Base-by-base conservation (phyloP, 2,888 invertebrate species). In the Geotrupes spiniger region DNA sequence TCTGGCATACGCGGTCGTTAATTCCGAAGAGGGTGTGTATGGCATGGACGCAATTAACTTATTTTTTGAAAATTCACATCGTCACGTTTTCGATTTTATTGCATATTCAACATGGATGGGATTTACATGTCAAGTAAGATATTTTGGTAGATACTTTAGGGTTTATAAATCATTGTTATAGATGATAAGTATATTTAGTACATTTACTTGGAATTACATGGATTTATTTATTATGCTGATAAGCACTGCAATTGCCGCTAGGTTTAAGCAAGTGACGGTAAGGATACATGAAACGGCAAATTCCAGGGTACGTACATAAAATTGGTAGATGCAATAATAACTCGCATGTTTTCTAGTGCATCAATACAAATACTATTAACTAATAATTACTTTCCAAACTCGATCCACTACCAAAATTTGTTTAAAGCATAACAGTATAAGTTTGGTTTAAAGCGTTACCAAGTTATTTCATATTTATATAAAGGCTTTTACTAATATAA, bases 191-290 rank as follows among this genome's bases (percentile, higher is more conserved):
- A 9, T 46, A n/a, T 46, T 41, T 11, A 46, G 46, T 25, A 46
- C 46, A n/a, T 40, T 46, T 16, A 36, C 41, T 10, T 46, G 46
- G 46, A 46, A 46, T 12, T 46, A 41, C 40, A 46, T 46, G 46
- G 46, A 46, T 29, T 33, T 41, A 17, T 46, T 46, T 16, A 41
- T 46, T 5, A 41, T 46, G 40, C 21, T 41, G 26, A 41, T 46
- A 11, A 40, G 46, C 21, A 29, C 17, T 8, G 16, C 21, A 1
- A 10, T 46, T 10, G 40, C 40, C 4, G 29, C 16, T 17, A 27
- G 40, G 29, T 41, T 46, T 41, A 12, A 46, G 9, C 46, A 46
- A 46, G 15, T 46, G 10, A 27, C 25, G n/a, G n/a, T 9, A 1
- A 11, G 40, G 2, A 37, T 37, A 17, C 6, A 12, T 2, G 36